Percentiles rank a stretch among this genome's conserved stretches.
These are phyloP conservation scores for Etheostoma perlongum DNA, from an alignment of 2,797 vertebrate genomes.

Conservation along the genomic window DNA sequence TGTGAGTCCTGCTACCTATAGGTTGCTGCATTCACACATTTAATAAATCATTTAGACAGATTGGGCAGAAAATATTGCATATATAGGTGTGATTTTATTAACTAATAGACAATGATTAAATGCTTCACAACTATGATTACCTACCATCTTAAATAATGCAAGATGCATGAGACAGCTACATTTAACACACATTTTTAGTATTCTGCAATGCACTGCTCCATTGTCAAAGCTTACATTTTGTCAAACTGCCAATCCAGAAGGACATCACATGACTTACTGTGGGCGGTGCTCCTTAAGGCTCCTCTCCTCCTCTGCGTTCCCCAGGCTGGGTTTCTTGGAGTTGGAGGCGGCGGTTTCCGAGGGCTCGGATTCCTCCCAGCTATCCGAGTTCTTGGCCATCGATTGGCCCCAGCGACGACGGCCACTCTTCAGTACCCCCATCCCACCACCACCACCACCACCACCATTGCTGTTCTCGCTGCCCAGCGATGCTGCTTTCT, in stretches of 20 bases:
- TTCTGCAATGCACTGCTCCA: neutral
- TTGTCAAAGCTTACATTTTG: neutral
- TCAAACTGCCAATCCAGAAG: neutral
- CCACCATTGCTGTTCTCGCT: slow-evolving; percentile 73
- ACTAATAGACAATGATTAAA: neutral
- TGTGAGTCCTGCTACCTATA: neutral
- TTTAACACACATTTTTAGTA: neutral
- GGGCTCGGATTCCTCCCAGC: slow-evolving; percentile 90
- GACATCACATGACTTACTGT: slow-evolving; percentile 55
- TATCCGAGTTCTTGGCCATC: slow-evolving; percentile 84
- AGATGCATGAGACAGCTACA: neutral
- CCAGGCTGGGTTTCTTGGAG: slow-evolving; percentile 93
- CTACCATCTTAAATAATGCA: neutral
- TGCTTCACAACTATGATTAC: neutral
- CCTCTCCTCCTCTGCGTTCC: slow-evolving; percentile 84
- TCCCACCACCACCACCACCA: slow-evolving; percentile 19
- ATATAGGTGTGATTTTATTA: neutral
- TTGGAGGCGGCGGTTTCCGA: slow-evolving; percentile 87
- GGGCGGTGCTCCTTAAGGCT: slow-evolving; percentile 78
- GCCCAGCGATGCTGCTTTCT: slow-evolving; percentile 83
- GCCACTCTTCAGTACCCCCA: slow-evolving; percentile 84
- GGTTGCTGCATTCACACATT: neutral
- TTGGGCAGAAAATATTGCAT: neutral
- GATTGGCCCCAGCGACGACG: slow-evolving; percentile 95
- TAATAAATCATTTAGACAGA: neutral